Evolutionary conservation across 2,888 invertebrate genomes (phyloP), one percentile per base, ranked within the genome.

Genomic region (Patella pellucida): DNA sequence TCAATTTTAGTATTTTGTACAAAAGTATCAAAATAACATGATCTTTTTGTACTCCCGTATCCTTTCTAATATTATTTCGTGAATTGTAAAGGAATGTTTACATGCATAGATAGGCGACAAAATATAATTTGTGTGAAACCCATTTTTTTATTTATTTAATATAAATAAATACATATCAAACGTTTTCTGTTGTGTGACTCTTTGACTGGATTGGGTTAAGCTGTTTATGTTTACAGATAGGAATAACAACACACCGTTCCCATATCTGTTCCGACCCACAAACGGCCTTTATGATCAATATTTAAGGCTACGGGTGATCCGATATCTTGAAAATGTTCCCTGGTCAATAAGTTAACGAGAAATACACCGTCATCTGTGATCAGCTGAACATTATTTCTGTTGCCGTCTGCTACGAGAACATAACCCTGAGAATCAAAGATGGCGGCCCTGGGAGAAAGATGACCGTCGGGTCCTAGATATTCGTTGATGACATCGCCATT

Each of bases 261-360:
- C 41, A 62, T 73, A n/a, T 70, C 75, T 31, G 78, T 78, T 50
- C 78, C 78, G 4, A 78, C 69, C 78, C 78, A 78, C 23, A 78
- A 68, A 15, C 75, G 69, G 2, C 70, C 68, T 52, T 72, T 72
- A 69, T 56, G 50, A 50, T 78, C 78, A 50, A 75, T 69, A 27
- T 68, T 68, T 27, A 78, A 69, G 5, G 73, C 67, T 52, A 75
- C 73, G 14, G 78, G 78, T 3, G 52, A 41, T 0, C 78, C 75
- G 54, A 62, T 73, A 52, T 73, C 78, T 71, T 73, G 78, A 51
- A 78, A 72, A 23, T 72, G 68, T 4, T 78, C 78, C 23, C 74
- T 72, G 4, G 50, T 56, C 50, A 78, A 71, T 27, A 78, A 56
- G 16, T 62, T 52, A 7, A 71, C 72, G 72, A 78, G 68, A 19